Base-by-base conservation (phyloP, 2,797 vertebrate species). In the Gymnocypris eckloni region DNA sequence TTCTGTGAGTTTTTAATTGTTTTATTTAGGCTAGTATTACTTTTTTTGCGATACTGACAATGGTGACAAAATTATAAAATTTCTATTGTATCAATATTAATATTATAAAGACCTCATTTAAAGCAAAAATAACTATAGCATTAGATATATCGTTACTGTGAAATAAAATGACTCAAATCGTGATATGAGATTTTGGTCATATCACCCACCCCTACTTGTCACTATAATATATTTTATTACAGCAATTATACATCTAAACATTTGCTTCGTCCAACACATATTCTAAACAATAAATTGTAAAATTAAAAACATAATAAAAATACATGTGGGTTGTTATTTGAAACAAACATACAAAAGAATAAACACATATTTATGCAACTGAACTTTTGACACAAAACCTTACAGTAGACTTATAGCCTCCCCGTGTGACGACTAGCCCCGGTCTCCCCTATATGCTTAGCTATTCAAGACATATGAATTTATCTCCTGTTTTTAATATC, bases 81-180 rank as follows among this genome's bases (percentile, higher is more conserved):
- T 3, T 9, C 0, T 22, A 56, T 20, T 22, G 8, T 22, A 20
- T 9, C 3, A 10, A 1, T 3, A 3, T 2, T 45, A 0, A 56
- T 20, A 56, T 56, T 7, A 56, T 7, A 20, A 54, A 54, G 2
- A 54, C 18, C 3, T 56, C 10, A n/a, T 59, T n/a, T 59, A 59
- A 59, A 22, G 20, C 20, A 22, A n/a, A 56, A 22, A 22, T 56
- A 56, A 56, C 7, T 56, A 56, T 56, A 9, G 9, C 2, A 4
- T 22, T 20, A 22, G 9, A 33, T 33, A 54, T 54, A 1, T n/a
- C 0, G 1, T 59, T 22, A 59, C 54, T 10, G 9, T 59, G 22
- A 59, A 59, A 59, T 59, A 59, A 59, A 59, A n/a, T 22, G 18
- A 56, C 54, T 56, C 7, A 3, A 20, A 20, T 54, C 18, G 2